Conservation (phyloP, 2,888 invertebrate genomes). For the Hipparchia semele region DNA sequence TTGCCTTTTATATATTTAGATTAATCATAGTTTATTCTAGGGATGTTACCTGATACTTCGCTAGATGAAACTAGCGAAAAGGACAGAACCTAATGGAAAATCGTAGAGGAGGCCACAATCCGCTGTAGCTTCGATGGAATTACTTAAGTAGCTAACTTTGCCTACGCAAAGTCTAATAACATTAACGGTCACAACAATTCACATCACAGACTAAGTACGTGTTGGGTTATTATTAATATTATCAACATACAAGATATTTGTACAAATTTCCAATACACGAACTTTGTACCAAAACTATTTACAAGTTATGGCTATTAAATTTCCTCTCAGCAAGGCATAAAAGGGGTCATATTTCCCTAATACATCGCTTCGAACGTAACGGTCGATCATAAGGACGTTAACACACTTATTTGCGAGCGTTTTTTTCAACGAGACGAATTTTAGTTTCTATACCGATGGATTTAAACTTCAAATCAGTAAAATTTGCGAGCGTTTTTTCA, state of each 20-base stretch:
- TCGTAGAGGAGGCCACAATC: too few relatives aligned
- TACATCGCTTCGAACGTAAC: slow-evolving; percentile 56
- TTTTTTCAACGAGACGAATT: neutral
- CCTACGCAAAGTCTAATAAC: neutral
- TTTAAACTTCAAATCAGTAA: too few relatives aligned
- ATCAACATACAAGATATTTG: slow-evolving; percentile 31
- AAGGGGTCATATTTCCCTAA: slow-evolving; percentile 68
- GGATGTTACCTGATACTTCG: too few relatives aligned
- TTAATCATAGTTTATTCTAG: too few relatives aligned
- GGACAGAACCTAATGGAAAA: too few relatives aligned
- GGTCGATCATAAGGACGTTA: slow-evolving; percentile 9
- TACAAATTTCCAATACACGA: slow-evolving; percentile 35
- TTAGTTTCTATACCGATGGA: too few relatives aligned
- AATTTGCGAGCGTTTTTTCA: too few relatives aligned
- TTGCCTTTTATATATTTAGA: too few relatives aligned
- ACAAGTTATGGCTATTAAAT: slow-evolving; percentile 59
- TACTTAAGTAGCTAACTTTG: too few relatives aligned
- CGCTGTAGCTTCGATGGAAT: too few relatives aligned
- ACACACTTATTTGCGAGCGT: neutral
- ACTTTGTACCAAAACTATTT: slow-evolving; percentile 41
- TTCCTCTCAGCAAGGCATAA: slow-evolving; percentile 59
- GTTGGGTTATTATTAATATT: neutral
- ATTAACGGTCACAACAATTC: slow-evolving; percentile 11
- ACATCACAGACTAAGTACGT: slow-evolving; percentile 1
- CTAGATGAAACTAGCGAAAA: too few relatives aligned